Conservation (phyloP, 2,797 vertebrate species). For the Cyclopterus lumpus region DNA sequence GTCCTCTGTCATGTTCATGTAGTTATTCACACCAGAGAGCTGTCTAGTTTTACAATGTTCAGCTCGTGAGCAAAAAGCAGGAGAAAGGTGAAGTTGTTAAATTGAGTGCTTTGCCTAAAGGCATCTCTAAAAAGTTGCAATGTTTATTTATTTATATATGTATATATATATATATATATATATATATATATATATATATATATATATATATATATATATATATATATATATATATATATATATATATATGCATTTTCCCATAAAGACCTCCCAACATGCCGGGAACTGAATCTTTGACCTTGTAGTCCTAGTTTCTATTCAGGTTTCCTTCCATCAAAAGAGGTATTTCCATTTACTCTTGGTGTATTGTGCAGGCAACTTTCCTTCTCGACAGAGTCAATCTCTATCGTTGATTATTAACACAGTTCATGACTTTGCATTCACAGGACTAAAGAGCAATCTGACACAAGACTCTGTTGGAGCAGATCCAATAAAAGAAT, state of each 20-base stretch:
- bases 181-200: no score
- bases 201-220: no score
- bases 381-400: background rate
- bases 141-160: no score
- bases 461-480: constrained; percentile 17
- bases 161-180: no score
- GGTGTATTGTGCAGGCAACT: background rate
- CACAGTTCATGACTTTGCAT: constrained; percentile 13
- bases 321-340: background rate
- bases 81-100: background rate
- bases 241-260: background rate
- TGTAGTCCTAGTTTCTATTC: background rate
- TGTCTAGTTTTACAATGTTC: constrained; percentile 2
- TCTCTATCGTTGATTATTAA: background rate
- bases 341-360: background rate
- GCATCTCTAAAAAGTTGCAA: background rate
- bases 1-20: constrained; percentile 15
- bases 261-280: background rate
- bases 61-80: background rate
- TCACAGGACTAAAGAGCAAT: constrained; percentile 27
- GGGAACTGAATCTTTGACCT: background rate
- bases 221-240: no score
- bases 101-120: background rate
- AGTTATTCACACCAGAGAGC: background rate
- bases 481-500: constrained; percentile 21